Evolutionary conservation across 2,888 invertebrate species (phyloP), one percentile per base, ranked within the genome.

Genomic region (Dynastes maya): DNA sequence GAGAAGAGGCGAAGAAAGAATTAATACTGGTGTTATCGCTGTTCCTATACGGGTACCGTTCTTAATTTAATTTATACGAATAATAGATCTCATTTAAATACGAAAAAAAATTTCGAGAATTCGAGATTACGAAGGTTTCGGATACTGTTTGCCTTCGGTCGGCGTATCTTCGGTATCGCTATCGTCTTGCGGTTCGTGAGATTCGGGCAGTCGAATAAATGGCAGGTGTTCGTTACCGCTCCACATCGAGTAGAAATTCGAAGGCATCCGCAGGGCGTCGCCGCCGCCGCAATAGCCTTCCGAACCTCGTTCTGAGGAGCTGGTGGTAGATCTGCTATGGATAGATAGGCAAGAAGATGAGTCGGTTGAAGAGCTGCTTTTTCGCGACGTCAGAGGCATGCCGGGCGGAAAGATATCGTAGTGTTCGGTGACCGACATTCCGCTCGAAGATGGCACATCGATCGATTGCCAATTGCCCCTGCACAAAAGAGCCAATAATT

Each of bases 281-380:
- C 87, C 88, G 68, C 90, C 90, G 82, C 90, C 88, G 75, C 89
- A 90, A 58, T 90, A 85, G 80, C 86, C 86, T 49, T 87, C 87
- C 0, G 88, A 91, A 27, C 91, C 90, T 22, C 88, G 82, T 81
- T 89, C 90, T 2, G 90, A 90, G 16, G 89, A 90, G 79, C 90
- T 89, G 2, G 89, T 89, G 5, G 90, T 90, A 1, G 91, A 91
- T 79, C 91, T 88, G 82, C 91, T 91, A 82, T 91, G 91, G 51
- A 91, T 90, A 3, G 92, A 92, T 51, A 91, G 86, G 84, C 91
- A 90, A 5, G 90, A 90, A 2, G 90, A 92, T 51, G 92, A 92
- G 80, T 92, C 92, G 4, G 92, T 92, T 0, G 92, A 92, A 61
- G 92, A 91, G 82, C 91, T 92, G 85, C 91, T 92, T 86, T 92